These are phyloP conservation scores for Paedocypris micromegethes DNA, from an alignment of 2,797 vertebrate genomes.

Conservation along the genomic window DNA sequence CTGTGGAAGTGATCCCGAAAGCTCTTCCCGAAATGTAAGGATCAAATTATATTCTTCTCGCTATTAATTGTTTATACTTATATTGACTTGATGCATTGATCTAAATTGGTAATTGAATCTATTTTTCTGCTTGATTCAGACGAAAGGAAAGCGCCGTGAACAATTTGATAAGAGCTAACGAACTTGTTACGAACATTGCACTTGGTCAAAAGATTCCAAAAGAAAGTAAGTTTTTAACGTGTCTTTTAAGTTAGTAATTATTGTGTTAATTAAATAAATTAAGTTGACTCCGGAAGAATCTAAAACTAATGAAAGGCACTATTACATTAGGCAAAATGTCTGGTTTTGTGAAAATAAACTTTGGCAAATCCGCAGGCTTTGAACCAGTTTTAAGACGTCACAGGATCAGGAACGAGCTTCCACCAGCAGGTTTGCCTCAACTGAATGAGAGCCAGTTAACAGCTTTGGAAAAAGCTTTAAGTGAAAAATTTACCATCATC, in stretches of 20 bases:
- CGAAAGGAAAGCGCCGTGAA: slow-evolving; percentile 71
- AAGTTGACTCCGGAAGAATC: too few relatives aligned
- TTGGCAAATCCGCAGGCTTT: not conserved
- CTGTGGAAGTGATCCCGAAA: slow-evolving; percentile 73
- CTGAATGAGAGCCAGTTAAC: slow-evolving; percentile 69
- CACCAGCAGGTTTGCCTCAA: not conserved
- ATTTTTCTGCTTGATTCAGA: slow-evolving; percentile 51
- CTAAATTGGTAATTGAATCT: not conserved
- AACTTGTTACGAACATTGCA: slow-evolving; percentile 62
- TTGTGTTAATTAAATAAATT: too few relatives aligned
- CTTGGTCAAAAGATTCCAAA: slow-evolving; percentile 50
- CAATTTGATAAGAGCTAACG: slow-evolving; percentile 52
- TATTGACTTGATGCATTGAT: not conserved
- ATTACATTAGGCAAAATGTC: not conserved
- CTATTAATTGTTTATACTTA: too few relatives aligned
- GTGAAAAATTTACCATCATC: slow-evolving; percentile 64
- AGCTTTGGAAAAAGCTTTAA: slow-evolving; percentile 63
- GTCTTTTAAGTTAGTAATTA: not conserved
- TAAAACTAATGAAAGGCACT: too few relatives aligned
- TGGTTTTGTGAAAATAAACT: not conserved
- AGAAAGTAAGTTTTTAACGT: slow-evolving; percentile 1
- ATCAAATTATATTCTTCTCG: not conserved
- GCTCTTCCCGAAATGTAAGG: slow-evolving; percentile 75
- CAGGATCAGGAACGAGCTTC: not conserved
- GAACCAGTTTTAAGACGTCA: not conserved